Base-by-base conservation (phyloP, 2,888 invertebrate genomes). In the Apotomis capreana region DNA sequence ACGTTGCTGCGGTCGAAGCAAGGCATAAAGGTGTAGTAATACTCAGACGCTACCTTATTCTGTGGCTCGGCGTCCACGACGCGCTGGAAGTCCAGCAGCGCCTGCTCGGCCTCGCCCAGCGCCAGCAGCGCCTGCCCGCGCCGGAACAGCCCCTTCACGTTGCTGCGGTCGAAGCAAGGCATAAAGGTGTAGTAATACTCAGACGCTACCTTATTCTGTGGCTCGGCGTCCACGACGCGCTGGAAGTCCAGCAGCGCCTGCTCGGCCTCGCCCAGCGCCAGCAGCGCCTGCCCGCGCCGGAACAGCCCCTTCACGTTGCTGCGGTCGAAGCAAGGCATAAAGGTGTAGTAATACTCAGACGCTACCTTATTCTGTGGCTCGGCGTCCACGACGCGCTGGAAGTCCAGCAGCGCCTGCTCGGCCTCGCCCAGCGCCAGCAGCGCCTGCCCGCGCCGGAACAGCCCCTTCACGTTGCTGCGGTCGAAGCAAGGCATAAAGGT, bases 101-200 rank as follows among this genome's bases (percentile, higher is more conserved):
- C 99, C 10, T 94, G 87, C 65, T 97, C 95, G 0, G 96, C 96
- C 73, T 99, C 98, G 44, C 96, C 96, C 6, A 97, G 86, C 0
- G 94, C 95, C 65, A 97, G 85, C 76, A 95, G 89, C 0, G 98
- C 98, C 92, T 96, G 96, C 0, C 98, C 99, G 77, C 97, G 93
- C 78, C 99, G 94, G 89, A 98, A 99, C 44, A 97, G 91, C 0
- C 97, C 99, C 89, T 99, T 99, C 10, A 97, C 96, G 86, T 97
- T 98, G 37, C 94, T 93, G 0, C 95, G 87, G 80, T 97, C 97
- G 0, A 96, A 79, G 69, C 95, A 26, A 26, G 26, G 26, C 26
- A 26, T 26, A 26, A 26, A 15, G 2, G 26, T 26, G 26, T 26
- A 26, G 26, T 26, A 26, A 2, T 26, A 26, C 26, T 26, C 26